These are phyloP conservation scores for Rallus crepitans DNA, from an alignment of 2,797 vertebrate species.

Conservation along the genomic window DNA sequence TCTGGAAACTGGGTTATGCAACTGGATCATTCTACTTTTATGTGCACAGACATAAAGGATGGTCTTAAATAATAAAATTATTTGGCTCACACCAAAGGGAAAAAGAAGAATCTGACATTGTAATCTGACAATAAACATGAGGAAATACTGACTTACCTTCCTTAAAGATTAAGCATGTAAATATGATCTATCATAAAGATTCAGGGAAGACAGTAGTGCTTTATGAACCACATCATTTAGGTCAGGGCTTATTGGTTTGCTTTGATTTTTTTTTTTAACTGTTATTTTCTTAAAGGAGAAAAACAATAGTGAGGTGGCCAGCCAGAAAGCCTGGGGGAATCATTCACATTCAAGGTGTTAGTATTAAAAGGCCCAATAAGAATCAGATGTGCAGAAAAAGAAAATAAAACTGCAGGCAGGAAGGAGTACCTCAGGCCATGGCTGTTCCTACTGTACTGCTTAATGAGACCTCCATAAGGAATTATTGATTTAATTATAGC, in stretches of 20 bases:
- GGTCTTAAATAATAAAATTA: background rate
- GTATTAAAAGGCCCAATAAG: constrained; percentile 44
- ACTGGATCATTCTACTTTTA: background rate
- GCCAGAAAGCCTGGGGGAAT: constrained; percentile 41
- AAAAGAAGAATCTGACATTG: background rate
- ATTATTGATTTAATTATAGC: constrained; percentile 31
- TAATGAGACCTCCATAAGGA: constrained; percentile 22
- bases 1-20: background rate
- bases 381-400: constrained; percentile 66
- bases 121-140: background rate
- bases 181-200: background rate
- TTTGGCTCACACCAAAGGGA: background rate
- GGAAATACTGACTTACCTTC: background rate
- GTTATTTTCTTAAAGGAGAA: background rate
- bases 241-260: background rate
- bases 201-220: background rate
- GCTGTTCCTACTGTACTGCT: constrained; percentile 2
- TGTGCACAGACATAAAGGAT: rapidly evolving
- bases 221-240: background rate
- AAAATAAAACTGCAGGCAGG: constrained; percentile 41
- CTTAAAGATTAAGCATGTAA: background rate
- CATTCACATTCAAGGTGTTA: constrained; percentile 44
- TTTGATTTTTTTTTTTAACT: background rate
- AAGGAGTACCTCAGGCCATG: background rate
- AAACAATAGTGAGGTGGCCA: constrained; percentile 47